phyloP scores from a whole-genome alignment of 2,113 vertebrate genomes.

The Urocolius indicus region DNA sequence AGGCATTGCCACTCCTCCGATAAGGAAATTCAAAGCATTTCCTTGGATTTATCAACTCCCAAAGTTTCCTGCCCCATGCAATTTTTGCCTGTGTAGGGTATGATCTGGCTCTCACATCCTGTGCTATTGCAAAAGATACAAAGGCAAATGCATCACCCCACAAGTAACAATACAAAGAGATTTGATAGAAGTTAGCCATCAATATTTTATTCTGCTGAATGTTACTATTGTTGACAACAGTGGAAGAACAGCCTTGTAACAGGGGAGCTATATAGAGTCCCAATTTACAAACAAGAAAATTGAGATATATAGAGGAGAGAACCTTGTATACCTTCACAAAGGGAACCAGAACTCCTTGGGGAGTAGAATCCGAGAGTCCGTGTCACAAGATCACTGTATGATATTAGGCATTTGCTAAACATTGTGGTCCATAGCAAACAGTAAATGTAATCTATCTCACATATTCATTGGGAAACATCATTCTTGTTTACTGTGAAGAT shows the following conservation, averaged over 20 bases:
- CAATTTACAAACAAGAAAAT: neutral
- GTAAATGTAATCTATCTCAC: neutral
- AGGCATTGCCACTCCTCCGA: conserved; percentile 12
- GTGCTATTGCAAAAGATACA: neutral
- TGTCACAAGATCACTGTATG: neutral
- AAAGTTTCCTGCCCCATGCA: neutral
- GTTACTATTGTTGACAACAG: neutral
- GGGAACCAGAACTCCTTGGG: neutral
- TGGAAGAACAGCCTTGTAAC: neutral
- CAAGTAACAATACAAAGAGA: neutral
- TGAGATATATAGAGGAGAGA: neutral
- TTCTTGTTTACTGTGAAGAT: neutral
- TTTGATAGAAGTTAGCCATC: neutral
- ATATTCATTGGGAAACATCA: neutral
- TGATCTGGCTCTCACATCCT: neutral
- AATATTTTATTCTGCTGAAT: neutral
- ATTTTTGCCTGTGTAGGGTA: neutral
- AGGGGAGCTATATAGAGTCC: neutral
- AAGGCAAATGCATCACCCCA: neutral
- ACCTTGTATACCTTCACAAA: neutral
- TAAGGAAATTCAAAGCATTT: conserved; percentile 23
- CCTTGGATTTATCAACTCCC: conserved; percentile 27
- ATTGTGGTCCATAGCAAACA: neutral
- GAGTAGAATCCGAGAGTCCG: neutral
- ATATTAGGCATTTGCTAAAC: neutral